These are phyloP conservation scores for Lasioglossum lativentre DNA, from an alignment of 2,888 invertebrate genomes.

Conservation along the genomic window DNA sequence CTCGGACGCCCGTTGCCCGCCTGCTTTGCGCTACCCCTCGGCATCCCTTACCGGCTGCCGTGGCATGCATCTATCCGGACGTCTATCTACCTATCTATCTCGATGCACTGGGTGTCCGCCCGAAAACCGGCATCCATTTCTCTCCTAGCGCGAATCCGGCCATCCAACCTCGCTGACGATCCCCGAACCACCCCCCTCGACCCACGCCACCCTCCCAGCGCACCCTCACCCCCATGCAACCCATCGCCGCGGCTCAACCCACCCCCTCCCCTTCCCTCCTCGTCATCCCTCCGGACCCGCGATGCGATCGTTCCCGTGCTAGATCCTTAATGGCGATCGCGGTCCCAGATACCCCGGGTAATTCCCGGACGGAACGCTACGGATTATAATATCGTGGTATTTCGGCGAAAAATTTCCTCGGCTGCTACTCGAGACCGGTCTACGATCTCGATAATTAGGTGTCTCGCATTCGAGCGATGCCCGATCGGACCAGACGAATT, in stretches of 20 bases:
- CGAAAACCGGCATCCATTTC: slow-evolving; percentile 70
- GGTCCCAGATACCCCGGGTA: slow-evolving; percentile 35
- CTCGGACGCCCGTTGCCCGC: slow-evolving; percentile 57
- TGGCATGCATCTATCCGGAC: slow-evolving; percentile 76
- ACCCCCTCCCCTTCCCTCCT: neutral
- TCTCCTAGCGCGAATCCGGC: slow-evolving; percentile 43
- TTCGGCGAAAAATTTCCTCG: slow-evolving; percentile 9
- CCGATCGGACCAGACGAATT: neutral
- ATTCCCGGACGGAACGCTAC: slow-evolving; percentile 31
- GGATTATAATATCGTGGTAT: slow-evolving; percentile 20
- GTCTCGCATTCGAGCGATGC: slow-evolving; percentile 7
- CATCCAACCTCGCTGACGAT: slow-evolving; percentile 36
- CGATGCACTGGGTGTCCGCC: slow-evolving; percentile 77
- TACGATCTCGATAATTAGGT: slow-evolving; percentile 4
- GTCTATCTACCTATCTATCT: slow-evolving; percentile 76
- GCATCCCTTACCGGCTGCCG: slow-evolving; percentile 73
- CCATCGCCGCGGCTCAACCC: slow-evolving; percentile 10
- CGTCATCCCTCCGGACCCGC: slow-evolving; percentile 15
- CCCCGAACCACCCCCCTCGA: neutral
- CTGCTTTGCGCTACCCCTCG: slow-evolving; percentile 67
- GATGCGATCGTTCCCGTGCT: slow-evolving; percentile 46
- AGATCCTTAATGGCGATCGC: slow-evolving; percentile 59
- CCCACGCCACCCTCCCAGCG: neutral
- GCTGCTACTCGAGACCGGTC: neutral
- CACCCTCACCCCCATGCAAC: neutral